Evolutionary conservation across 2,888 invertebrate species (phyloP).

Genomic region (Eulithis prunata): DNA sequence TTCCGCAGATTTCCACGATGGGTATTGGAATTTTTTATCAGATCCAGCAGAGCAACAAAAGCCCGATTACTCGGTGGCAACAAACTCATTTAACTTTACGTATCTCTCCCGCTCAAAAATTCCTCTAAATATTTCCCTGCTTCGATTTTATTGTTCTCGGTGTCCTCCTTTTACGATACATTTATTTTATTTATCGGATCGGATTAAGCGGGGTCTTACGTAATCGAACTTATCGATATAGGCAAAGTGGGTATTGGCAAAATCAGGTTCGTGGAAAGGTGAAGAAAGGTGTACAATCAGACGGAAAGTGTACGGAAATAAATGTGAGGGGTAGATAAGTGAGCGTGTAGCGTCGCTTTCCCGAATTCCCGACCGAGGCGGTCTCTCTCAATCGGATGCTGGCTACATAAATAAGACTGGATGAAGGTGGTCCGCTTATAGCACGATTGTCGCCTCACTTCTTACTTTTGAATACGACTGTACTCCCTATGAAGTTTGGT

Average conservation of each 20-base stretch:
- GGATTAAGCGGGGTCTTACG: constrained; percentile 62
- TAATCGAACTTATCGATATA: constrained; percentile 42
- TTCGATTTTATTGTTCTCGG: constrained; percentile 77
- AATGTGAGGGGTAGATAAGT: constrained; percentile 82
- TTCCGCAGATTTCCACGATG: constrained; percentile 28
- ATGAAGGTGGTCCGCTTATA: constrained; percentile 72
- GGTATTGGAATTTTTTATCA: constrained; percentile 69
- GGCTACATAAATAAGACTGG: constrained; percentile 81
- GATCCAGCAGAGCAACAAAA: constrained; percentile 73
- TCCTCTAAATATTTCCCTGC: constrained; percentile 69
- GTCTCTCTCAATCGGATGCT: constrained; percentile 80
- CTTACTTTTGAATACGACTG: constrained; percentile 62
- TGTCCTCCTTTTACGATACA: constrained; percentile 72
- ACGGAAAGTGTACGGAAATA: constrained; percentile 76
- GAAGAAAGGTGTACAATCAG: constrained; percentile 57
- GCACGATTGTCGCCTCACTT: constrained; percentile 60
- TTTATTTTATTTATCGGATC: constrained; percentile 74
- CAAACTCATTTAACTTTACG: constrained; percentile 83
- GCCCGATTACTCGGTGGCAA: constrained; percentile 70
- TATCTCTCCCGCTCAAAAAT: constrained; percentile 72
- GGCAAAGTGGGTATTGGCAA: constrained; percentile 31
- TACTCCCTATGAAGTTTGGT: constrained; percentile 38
- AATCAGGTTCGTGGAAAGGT: constrained; percentile 40
- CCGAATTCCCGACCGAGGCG: constrained; percentile 36
- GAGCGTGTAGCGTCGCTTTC: constrained; percentile 70